A percentile compares a stretch with the other conserved stretches of the same genome.
Conservation (phyloP, 2,797 vertebrate species). For the Pantherophis alleghaniensis region DNA sequence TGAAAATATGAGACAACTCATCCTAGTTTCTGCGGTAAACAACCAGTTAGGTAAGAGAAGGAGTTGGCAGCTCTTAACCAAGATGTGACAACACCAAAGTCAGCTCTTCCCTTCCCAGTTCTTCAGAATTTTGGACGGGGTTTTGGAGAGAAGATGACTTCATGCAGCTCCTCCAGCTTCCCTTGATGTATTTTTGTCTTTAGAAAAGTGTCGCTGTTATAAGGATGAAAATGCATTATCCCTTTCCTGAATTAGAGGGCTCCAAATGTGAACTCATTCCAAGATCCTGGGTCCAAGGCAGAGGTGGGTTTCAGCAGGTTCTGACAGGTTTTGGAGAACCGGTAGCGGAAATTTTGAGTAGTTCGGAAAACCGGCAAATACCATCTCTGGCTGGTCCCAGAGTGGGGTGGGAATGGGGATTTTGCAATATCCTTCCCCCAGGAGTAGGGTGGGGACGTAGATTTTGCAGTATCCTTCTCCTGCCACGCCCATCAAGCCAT, state of each 20-base stretch:
- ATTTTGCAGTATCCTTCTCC: no score
- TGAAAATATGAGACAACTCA: background rate
- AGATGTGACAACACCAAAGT: background rate
- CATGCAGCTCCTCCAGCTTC: background rate
- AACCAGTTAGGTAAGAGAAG: background rate
- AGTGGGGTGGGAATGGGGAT: no score
- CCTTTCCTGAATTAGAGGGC: background rate
- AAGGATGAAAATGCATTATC: background rate
- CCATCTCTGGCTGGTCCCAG: no score
- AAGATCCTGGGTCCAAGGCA: background rate
- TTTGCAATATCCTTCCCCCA: no score
- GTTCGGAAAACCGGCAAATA: no score
- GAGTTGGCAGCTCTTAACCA: background rate
- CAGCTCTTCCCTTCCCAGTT: background rate
- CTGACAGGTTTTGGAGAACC: no score
- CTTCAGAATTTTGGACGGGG: background rate
- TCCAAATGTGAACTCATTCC: background rate
- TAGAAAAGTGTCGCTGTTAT: background rate
- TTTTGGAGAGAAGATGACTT: background rate
- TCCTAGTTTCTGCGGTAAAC: background rate
- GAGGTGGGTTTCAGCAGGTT: no score
- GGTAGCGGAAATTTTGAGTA: no score
- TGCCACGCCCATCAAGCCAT: no score
- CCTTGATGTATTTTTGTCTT: background rate
- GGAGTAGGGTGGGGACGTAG: no score